Conservation (phyloP, 2,113 vertebrate genomes). For the Lepus americanus region DNA sequence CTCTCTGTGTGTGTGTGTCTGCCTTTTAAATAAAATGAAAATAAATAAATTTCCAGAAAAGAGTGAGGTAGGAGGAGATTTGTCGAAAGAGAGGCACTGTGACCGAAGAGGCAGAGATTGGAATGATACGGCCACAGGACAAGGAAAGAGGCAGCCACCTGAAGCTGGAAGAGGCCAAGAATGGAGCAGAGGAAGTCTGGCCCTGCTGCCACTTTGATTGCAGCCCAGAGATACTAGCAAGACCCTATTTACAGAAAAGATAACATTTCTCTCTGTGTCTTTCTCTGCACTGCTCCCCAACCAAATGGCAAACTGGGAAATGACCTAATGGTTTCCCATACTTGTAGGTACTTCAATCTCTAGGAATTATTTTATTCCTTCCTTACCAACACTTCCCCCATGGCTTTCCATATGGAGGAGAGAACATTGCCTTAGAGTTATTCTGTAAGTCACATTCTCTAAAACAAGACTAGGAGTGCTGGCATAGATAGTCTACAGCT, state of each 20-base stretch:
- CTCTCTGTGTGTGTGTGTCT: no score
- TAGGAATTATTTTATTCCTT: slow-evolving; percentile 27
- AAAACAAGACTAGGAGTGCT: slow-evolving; percentile 49
- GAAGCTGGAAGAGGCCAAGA: slow-evolving; percentile 30
- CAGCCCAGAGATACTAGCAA: not conserved
- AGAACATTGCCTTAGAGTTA: slow-evolving; percentile 33
- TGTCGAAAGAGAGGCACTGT: not conserved
- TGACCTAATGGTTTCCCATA: slow-evolving; percentile 9
- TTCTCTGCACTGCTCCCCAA: not conserved
- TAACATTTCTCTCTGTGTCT: not conserved
- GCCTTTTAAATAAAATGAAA: no score
- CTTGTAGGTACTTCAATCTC: not conserved
- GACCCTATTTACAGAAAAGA: slow-evolving; percentile 20
- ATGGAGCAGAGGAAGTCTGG: not conserved
- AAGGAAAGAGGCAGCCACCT: not conserved
- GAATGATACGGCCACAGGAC: not conserved
- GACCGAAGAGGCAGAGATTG: not conserved
- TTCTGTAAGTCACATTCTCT: slow-evolving; percentile 53
- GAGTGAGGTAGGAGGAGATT: slow-evolving; percentile 5
- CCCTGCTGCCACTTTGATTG: not conserved
- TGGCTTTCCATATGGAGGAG: slow-evolving; percentile 1
- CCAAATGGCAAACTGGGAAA: slow-evolving; percentile 7
- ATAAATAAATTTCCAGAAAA: not conserved
- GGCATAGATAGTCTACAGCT: slow-evolving; percentile 45
- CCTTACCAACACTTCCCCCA: not conserved